Evolutionary conservation across 1,140 invertebrate species (phyloP).

Genomic region (Epicauta chinensis): DNA sequence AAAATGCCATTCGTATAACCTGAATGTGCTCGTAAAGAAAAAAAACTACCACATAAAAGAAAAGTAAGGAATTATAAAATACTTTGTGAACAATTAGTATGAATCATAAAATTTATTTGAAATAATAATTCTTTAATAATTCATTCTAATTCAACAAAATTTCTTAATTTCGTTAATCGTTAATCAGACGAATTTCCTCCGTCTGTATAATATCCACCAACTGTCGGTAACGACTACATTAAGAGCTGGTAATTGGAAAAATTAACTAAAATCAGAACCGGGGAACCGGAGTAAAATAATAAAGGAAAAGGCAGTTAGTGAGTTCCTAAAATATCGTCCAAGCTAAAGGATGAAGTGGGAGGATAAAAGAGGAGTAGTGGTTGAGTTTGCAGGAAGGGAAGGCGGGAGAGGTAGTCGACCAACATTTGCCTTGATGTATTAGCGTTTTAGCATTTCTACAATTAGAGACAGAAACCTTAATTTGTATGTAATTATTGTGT

Average conservation of each 20-base stretch:
- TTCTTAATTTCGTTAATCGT: slow-evolving; percentile 23
- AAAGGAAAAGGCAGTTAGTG: slow-evolving; percentile 10
- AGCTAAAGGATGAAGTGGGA: not conserved
- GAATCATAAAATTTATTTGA: no score
- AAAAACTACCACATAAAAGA: no score
- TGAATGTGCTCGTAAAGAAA: slow-evolving; percentile 6
- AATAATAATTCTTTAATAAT: no score
- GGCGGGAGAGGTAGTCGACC: not conserved
- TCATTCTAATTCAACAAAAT: not conserved
- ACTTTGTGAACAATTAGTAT: no score
- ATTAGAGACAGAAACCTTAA: not conserved
- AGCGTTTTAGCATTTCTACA: not conserved
- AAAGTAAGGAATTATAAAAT: no score
- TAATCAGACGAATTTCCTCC: slow-evolving; percentile 8
- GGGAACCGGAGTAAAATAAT: not conserved
- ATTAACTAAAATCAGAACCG: slow-evolving; percentile 22
- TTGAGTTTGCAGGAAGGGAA: not conserved
- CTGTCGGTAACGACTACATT: slow-evolving; percentile 26
- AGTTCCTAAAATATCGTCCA: slow-evolving; percentile 19
- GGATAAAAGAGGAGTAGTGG: not conserved
- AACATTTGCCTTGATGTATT: not conserved
- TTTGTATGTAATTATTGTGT: not conserved
- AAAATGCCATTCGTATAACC: slow-evolving; percentile 12
- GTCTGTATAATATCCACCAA: slow-evolving; percentile 22
- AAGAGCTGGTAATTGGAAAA: slow-evolving; percentile 25